Base-by-base conservation (phyloP, 2,888 invertebrate species). In the Drosophila heteroneura region DNA sequence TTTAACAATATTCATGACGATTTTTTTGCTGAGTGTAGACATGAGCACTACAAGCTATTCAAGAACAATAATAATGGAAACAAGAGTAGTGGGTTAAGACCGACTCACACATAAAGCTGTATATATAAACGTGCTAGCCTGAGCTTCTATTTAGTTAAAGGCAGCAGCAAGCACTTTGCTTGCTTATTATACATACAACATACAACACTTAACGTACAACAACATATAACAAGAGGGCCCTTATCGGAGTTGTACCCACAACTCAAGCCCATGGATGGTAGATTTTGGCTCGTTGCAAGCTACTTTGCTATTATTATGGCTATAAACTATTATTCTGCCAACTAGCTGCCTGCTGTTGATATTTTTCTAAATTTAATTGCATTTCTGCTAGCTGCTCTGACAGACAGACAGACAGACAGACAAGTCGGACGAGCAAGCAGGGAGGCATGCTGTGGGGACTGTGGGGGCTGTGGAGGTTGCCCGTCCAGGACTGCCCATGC, bases 341-440 rank as follows among this genome's bases (percentile, higher is more conserved):
- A 79, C 74, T 64, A 59, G 64, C 56, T 66, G 81, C 81, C 74
- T 80, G 82, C 76, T 85, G 88, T 85, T 86, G 87, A 85, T 87
- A 89, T 87, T 87, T 87, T 87, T 89, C 76, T 85, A 87, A 89
- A 89, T 87, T 87, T 87, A 87, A 87, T 87, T 87, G 89, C 87
- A 87, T 87, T 87, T 87, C 82, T 64, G 88, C 59, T 83, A 67
- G 73, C 54, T 61, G 74, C 54, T 70, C 49, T 57, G 60, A 16
- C 37, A 9, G 32, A 30, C 28, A 39, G 10, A n/a, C 2, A n/a
- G 59, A 26, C 61, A 30, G 65, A 47, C 52, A 19, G 52, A 28
- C 66, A 32, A 56, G 69, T 12, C 54, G 37, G 32, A 22, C 49
- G 37, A 49, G 54, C 44, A 51, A 12, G 28, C 19, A 28, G 51